A percentile compares a stretch with the other conserved stretches of the same genome.
These are phyloP conservation scores for Heterotis niloticus DNA, from an alignment of 2,113 vertebrate species.

Conservation along the genomic window DNA sequence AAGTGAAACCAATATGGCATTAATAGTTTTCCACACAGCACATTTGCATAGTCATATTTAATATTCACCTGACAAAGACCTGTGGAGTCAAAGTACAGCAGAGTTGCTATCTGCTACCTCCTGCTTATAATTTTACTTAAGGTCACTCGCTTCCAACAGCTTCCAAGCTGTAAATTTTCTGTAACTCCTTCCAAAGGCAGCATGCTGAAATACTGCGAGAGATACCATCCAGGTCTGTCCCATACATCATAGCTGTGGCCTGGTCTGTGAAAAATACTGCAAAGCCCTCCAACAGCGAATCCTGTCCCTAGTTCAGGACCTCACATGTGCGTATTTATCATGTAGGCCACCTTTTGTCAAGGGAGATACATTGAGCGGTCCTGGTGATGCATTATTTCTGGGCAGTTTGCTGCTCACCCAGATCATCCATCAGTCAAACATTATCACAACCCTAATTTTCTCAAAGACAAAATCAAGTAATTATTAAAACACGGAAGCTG, in stretches of 20 bases:
- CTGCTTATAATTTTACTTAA: not conserved
- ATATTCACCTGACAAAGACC: too few relatives aligned
- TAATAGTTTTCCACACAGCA: too few relatives aligned
- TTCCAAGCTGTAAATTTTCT: slow-evolving; percentile 1
- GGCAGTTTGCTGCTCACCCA: slow-evolving; percentile 28
- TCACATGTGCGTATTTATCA: slow-evolving; percentile 68
- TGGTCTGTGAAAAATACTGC: slow-evolving; percentile 58
- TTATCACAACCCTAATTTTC: too few relatives aligned
- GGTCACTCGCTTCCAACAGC: not conserved
- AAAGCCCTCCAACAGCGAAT: slow-evolving; percentile 55
- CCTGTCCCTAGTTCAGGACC: slow-evolving; percentile 64
- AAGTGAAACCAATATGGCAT: too few relatives aligned
- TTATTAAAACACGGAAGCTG: not conserved
- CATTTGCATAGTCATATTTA: too few relatives aligned
- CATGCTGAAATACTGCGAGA: slow-evolving; percentile 55
- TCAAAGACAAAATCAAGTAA: too few relatives aligned
- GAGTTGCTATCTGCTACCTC: not conserved
- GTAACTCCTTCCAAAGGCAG: slow-evolving; percentile 34
- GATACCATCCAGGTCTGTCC: slow-evolving; percentile 51
- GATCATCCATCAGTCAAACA: not conserved
- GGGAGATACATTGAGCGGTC: slow-evolving; percentile 63
- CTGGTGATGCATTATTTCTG: slow-evolving; percentile 57
- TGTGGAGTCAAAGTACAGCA: too few relatives aligned
- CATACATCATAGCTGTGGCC: slow-evolving; percentile 64
- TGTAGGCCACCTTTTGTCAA: slow-evolving; percentile 51